Percentiles rank a stretch among this genome's conserved stretches.
These are phyloP conservation scores for Drosophila nr. medialis DNA, from an alignment of 2,888 invertebrate species.

Conservation along the genomic window DNA sequence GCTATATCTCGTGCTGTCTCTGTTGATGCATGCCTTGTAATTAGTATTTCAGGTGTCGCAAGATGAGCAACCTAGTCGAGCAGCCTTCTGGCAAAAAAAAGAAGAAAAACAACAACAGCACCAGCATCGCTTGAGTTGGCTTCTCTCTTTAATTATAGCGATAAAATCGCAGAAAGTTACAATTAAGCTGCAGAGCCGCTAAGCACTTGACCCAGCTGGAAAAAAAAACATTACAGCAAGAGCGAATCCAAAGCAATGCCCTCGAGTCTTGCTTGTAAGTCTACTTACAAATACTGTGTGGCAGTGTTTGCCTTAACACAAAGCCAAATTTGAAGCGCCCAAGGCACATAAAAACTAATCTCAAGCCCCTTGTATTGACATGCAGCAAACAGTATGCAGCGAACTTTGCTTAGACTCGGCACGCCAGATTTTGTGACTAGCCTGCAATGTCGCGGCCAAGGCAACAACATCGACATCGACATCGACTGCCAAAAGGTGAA, in stretches of 20 bases:
- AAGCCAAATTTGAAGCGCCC: neutral
- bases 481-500: conserved; percentile 44
- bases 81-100: conserved; percentile 38
- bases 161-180: conserved; percentile 55
- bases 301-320: conserved; percentile 11
- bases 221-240: conserved; percentile 39
- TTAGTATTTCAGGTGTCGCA: conserved; percentile 73
- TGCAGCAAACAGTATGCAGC: conserved; percentile 57
- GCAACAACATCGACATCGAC: conserved; percentile 12
- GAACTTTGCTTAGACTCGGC: conserved; percentile 44
- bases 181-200: conserved; percentile 49
- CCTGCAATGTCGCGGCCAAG: conserved; percentile 44
- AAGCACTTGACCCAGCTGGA: conserved; percentile 42
- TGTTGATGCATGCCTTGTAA: conserved; percentile 40
- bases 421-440: conserved; percentile 15
- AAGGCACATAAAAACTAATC: conserved; percentile 37
- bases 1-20: neutral
- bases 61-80: conserved; percentile 60
- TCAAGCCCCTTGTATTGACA: conserved; percentile 45
- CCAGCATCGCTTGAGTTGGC: conserved; percentile 13
- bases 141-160: conserved; percentile 59
- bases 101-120: conserved; percentile 24
- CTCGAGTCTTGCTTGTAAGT: conserved; percentile 11
- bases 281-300: neutral
- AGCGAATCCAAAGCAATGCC: conserved; percentile 12